A percentile compares a stretch with the other conserved stretches of the same genome.
Evolutionary conservation across 2,888 invertebrate species (phyloP).

Genomic region (Lucinisca nassula): DNA sequence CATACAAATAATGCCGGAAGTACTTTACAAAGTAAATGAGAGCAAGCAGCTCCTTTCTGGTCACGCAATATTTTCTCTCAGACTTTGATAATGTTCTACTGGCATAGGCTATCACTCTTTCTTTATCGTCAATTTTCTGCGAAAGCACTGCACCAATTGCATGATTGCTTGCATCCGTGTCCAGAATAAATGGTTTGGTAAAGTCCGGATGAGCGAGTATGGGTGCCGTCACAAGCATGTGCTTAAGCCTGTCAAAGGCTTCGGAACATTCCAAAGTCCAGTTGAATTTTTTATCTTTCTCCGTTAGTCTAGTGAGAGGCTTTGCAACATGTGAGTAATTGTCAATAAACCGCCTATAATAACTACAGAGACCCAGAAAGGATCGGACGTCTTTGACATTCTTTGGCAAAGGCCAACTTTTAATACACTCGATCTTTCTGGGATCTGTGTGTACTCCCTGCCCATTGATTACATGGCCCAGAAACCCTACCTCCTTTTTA

Average conservation of each 20-base stretch:
- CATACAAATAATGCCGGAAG: too few species aligned
- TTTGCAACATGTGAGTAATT: constrained; percentile 11
- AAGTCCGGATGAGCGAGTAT: too few species aligned
- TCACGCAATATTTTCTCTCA: too few species aligned
- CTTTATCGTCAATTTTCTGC: constrained; percentile 29
- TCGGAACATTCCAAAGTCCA: constrained; percentile 4
- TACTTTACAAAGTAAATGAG: too few species aligned
- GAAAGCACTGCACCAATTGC: constrained; percentile 44
- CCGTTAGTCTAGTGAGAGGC: constrained; percentile 1
- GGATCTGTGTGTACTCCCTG: constrained; percentile 17
- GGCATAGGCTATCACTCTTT: background rate
- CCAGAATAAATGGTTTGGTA: too few species aligned
- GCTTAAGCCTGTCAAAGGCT: constrained; percentile 19
- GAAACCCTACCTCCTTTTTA: constrained; percentile 11
- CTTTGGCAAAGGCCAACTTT: constrained; percentile 6
- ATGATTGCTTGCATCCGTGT: constrained; percentile 28
- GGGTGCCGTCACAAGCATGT: background rate
- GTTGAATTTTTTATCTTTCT: too few species aligned
- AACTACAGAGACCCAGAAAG: constrained; percentile 27
- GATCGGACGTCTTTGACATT: background rate
- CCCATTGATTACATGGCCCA: constrained; percentile 21
- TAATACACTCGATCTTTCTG: constrained; percentile 8
- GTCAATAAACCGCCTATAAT: constrained; percentile 28
- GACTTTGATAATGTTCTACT: too few species aligned
- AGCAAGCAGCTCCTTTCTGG: too few species aligned